phyloP scores from a whole-genome alignment of 2,888 invertebrate genomes.

The Osmoderma eremita region DNA sequence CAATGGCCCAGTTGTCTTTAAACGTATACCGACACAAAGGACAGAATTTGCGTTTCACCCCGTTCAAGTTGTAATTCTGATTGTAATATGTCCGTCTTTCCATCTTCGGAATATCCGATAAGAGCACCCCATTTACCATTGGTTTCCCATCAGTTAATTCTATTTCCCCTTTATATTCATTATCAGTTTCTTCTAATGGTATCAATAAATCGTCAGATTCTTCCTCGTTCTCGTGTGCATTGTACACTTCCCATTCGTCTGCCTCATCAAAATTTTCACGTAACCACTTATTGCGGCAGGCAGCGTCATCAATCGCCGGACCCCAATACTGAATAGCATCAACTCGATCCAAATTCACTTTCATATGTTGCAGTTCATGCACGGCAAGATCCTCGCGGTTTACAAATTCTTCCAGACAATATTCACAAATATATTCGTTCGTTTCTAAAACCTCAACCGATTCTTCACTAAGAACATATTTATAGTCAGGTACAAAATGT shows the following conservation, averaged over 20 bases:
- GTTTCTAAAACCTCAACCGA: constrained; percentile 40
- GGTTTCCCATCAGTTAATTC: constrained; percentile 52
- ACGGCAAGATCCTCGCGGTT: constrained; percentile 56
- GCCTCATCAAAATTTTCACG: constrained; percentile 42
- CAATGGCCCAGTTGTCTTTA: constrained; percentile 64
- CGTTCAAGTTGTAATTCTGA: constrained; percentile 58
- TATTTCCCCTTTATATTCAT: constrained; percentile 47
- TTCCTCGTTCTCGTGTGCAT: constrained; percentile 47
- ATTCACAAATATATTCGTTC: constrained; percentile 55
- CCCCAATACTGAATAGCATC: constrained; percentile 58
- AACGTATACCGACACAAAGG: constrained; percentile 62
- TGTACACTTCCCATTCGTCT: constrained; percentile 44
- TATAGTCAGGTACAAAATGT: constrained; percentile 54
- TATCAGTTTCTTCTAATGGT: constrained; percentile 45
- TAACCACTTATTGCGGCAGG: constrained; percentile 60
- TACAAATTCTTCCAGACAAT: constrained; percentile 56
- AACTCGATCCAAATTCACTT: constrained; percentile 56
- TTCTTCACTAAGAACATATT: constrained; percentile 49
- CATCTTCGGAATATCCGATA: constrained; percentile 59
- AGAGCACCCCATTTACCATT: constrained; percentile 56
- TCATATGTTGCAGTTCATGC: constrained; percentile 60
- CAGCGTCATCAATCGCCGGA: constrained; percentile 52
- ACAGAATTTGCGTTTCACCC: constrained; percentile 59
- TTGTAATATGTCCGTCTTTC: constrained; percentile 58
- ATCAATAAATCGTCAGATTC: constrained; percentile 49